Conservation (phyloP, 1,140 invertebrate genomes). For the Spodoptera litura region DNA sequence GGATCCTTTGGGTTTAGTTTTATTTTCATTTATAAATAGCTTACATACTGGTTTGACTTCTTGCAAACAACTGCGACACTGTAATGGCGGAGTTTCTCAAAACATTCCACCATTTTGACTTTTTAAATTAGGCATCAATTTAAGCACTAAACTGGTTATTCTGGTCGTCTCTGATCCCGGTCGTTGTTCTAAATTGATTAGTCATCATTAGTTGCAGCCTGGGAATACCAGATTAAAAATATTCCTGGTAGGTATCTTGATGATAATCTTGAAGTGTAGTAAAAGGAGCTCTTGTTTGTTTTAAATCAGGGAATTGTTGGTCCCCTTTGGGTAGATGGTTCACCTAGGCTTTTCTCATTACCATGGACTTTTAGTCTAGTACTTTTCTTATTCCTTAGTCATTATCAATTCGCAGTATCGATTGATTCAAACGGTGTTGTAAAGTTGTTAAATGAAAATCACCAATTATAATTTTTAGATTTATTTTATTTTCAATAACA, state of each 20-base stretch:
- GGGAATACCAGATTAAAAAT: too few relatives aligned
- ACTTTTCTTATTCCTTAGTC: too few relatives aligned
- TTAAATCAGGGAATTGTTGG: not conserved
- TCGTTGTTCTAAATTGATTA: conserved; percentile 48
- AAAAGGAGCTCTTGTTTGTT: not conserved
- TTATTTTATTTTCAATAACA: conserved; percentile 87
- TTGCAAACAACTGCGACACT: conserved; percentile 9
- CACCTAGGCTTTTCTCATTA: not conserved
- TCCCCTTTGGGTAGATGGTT: too few relatives aligned
- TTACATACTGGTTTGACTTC: conserved; percentile 45
- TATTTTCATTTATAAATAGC: conserved; percentile 57
- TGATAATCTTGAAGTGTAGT: not conserved
- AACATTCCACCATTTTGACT: conserved; percentile 18
- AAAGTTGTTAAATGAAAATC: conserved; percentile 57
- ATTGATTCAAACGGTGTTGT: not conserved
- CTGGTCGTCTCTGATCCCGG: conserved; percentile 49
- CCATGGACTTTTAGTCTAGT: too few relatives aligned
- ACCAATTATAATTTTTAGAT: conserved; percentile 80
- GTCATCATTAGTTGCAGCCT: not conserved
- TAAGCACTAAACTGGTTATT: conserved; percentile 51
- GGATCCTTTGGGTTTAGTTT: conserved; percentile 46
- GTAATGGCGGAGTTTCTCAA: conserved; percentile 29
- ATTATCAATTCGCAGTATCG: not conserved
- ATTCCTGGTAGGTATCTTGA: not conserved
- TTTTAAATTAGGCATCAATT: conserved; percentile 48